A percentile compares a stretch with the other conserved stretches of the same genome.
Evolutionary conservation across 2,113 vertebrate genomes (phyloP).

Genomic region (Choloepus hoffmanni): DNA sequence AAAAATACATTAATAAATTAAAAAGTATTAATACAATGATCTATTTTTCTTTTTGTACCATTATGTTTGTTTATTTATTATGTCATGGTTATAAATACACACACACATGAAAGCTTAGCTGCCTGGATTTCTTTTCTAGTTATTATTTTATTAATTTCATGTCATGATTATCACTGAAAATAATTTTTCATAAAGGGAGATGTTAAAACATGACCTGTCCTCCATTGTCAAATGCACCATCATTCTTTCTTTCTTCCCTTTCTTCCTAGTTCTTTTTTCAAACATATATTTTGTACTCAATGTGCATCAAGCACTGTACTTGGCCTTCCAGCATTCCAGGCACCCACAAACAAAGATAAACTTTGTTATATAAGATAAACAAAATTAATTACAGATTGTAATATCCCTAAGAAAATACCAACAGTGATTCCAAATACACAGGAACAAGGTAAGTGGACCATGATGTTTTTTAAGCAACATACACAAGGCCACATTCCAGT

Average conservation of each 20-base stretch:
- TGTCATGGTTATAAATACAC: too few relatives aligned
- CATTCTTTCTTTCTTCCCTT: background rate
- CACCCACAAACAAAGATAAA: too few relatives aligned
- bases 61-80: background rate
- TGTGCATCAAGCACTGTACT: too few relatives aligned
- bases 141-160: background rate
- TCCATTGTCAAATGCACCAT: background rate
- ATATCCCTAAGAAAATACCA: conserved; percentile 17
- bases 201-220: background rate
- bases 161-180: background rate
- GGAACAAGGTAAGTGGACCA: background rate
- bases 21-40: background rate
- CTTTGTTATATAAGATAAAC: too few relatives aligned
- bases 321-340: too few relatives aligned
- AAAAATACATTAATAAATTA: background rate
- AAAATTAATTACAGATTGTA: background rate
- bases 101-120: background rate
- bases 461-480: background rate
- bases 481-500: background rate
- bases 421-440: background rate
- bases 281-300: background rate
- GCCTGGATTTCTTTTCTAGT: background rate
- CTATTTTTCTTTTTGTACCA: background rate
- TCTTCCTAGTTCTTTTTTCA: background rate
- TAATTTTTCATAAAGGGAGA: background rate